Conservation (phyloP, 2,888 invertebrate genomes). For the Noctuana brunneofusca region DNA sequence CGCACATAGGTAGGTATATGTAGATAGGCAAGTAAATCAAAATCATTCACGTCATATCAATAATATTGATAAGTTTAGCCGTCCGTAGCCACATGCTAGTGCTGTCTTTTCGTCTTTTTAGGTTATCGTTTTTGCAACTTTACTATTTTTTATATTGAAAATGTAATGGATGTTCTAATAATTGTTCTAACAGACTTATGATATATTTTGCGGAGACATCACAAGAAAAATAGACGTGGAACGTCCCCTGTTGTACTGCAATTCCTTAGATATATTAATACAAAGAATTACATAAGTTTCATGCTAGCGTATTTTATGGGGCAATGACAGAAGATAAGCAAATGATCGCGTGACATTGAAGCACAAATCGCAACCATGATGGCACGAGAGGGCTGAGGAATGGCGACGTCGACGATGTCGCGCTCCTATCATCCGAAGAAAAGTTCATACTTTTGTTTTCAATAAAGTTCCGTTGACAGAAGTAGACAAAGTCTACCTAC, state of each 20-base stretch:
- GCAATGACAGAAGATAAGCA: conserved; percentile 24
- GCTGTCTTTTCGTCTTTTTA: no score
- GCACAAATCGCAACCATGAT: conserved; percentile 50
- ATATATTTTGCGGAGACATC: not conserved
- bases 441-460: conserved; percentile 58
- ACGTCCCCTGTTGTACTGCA: no score
- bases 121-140: not conserved
- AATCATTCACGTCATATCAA: not conserved
- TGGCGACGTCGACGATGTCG: conserved; percentile 44
- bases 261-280: not conserved
- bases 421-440: conserved; percentile 55
- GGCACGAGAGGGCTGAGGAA: conserved; percentile 55
- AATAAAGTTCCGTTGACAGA: conserved; percentile 43
- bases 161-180: no score
- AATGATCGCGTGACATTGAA: conserved; percentile 42
- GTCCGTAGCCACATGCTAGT: not conserved
- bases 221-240: no score
- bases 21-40: conserved; percentile 4
- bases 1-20: not conserved
- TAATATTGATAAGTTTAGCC: conserved; percentile 6
- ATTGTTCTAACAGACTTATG: no score
- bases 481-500: not conserved
- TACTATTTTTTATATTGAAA: not conserved
- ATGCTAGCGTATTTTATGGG: not conserved
- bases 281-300: not conserved